Evolutionary conservation across 92 coral and sea anemone species (phyloP).

Genomic region (Scolanthus callimorphus): DNA sequence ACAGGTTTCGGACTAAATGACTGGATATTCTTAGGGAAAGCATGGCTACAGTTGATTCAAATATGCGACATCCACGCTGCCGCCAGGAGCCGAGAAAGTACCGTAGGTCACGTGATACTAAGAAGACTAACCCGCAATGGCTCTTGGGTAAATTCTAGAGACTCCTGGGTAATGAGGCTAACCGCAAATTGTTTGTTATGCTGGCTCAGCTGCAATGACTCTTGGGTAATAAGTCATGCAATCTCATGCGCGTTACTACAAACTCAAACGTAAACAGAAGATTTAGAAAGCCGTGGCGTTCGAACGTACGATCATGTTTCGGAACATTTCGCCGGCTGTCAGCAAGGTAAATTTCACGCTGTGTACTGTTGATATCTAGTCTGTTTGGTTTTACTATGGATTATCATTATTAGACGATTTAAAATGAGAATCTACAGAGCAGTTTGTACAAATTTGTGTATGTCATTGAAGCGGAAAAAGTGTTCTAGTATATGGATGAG

Average conservation of each 20-base stretch:
- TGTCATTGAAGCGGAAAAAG: too few relatives aligned
- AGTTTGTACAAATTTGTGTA: too few relatives aligned
- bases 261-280: neutral
- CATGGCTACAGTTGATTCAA: conserved; percentile 55
- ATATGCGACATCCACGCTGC: conserved; percentile 49
- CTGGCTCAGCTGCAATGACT: too few relatives aligned
- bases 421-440: too few relatives aligned
- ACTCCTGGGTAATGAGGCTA: neutral
- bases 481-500: too few relatives aligned
- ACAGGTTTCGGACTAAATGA: conserved; percentile 68
- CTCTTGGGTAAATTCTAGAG: neutral
- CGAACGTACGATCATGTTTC: neutral
- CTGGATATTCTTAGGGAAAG: conserved; percentile 91
- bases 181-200: too few relatives aligned
- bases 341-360: neutral
- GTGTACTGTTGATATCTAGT: too few relatives aligned
- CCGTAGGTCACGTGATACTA: conserved; percentile 35
- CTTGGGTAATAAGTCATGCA: too few relatives aligned
- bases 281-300: neutral
- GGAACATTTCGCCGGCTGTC: neutral
- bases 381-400: too few relatives aligned
- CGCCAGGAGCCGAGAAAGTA: conserved; percentile 31
- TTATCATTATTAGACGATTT: too few relatives aligned
- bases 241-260: too few relatives aligned
- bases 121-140: neutral